Base-by-base conservation (phyloP, 2,888 invertebrate species). In the Eupithecia subumbrata region DNA sequence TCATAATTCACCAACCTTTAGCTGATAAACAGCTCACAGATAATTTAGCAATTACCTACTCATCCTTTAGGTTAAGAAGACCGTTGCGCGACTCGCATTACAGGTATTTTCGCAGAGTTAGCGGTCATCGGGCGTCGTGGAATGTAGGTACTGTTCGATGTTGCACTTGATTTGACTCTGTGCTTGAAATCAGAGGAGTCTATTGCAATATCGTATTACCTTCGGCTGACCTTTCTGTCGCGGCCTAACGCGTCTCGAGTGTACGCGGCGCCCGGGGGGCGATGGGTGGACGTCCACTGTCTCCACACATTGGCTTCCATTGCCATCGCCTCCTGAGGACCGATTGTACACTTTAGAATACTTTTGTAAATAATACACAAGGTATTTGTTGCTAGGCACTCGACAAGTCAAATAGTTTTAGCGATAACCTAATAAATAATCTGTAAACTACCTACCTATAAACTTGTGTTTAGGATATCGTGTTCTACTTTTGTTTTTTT, bases 201-300 rank as follows among this genome's bases (percentile, higher is more conserved):
- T 87, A 84, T 90, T 80, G 90, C 90, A 91, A 90, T 82, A 83
- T 90, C 87, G 89, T 86, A 81, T 84, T 84, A 90, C 85, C 85
- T 83, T 85, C 84, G 84, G 83, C 84, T 84, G 86, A 70, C 3
- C 73, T 75, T 76, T 78, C 64, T 72, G 66, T 70, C 75, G 88
- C 87, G 88, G 85, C 82, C 84, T 87, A 84, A 84, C 85, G 86
- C 82, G 85, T 83, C 81, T 81, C 82, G 81, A 81, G 86, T 75
- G 83, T 85, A 87, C 88, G 86, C 85, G 90, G 91, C 90, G 22
- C 91, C 88, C 94, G 91, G 86, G 86, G 43, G 88, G 91, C 87
- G 92, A 93, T 95, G 94, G 92, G 88, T 90, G 90, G 90, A 91
- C 91, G 92, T 91, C 93, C 94, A 93, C 89, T 94, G 93, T 92